Percentiles rank a stretch among this genome's conserved stretches.
Evolutionary conservation across 2,797 vertebrate species (phyloP).

Genomic region (Sphaeramia orbicularis): DNA sequence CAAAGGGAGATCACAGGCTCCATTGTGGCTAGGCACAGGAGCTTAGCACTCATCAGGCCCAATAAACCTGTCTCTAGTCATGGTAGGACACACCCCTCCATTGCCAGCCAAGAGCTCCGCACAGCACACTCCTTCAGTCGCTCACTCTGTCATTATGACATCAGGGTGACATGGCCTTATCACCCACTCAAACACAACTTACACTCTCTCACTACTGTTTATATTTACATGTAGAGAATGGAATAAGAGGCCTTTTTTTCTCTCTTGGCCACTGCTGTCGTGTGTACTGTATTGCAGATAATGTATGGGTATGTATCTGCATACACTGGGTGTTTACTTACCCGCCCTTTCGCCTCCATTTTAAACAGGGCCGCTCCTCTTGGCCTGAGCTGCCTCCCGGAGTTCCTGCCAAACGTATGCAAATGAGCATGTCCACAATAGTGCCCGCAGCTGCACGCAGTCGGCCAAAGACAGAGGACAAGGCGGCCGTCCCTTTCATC

Average conservation of each 20-base stretch:
- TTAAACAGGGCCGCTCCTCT: slow-evolving; percentile 78
- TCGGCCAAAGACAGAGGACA: slow-evolving; percentile 80
- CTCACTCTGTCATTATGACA: slow-evolving; percentile 81
- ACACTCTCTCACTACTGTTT: slow-evolving; percentile 62
- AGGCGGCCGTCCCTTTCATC: slow-evolving; percentile 82
- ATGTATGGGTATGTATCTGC: slow-evolving; percentile 82
- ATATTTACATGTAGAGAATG: slow-evolving; percentile 66
- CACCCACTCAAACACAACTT: slow-evolving; percentile 58
- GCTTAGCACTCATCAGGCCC: slow-evolving; percentile 95
- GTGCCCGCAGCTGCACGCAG: slow-evolving; percentile 83
- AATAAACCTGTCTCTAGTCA: slow-evolving; percentile 91
- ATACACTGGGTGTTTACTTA: slow-evolving; percentile 80
- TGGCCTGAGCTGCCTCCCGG: slow-evolving; percentile 73
- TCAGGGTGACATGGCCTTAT: slow-evolving; percentile 77
- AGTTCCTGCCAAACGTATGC: slow-evolving; percentile 84
- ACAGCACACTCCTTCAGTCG: slow-evolving; percentile 72
- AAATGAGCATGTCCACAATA: slow-evolving; percentile 82
- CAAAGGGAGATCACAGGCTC: slow-evolving; percentile 96
- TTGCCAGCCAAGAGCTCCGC: slow-evolving; percentile 71
- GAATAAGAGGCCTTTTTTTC: slow-evolving; percentile 64
- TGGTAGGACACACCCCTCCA: slow-evolving; percentile 84
- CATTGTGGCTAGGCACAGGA: slow-evolving; percentile 93
- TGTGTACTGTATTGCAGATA: slow-evolving; percentile 68
- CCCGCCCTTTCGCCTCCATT: slow-evolving; percentile 83
- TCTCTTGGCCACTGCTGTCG: slow-evolving; percentile 56